These are phyloP conservation scores for Cyanoderma ruficeps DNA, from an alignment of 2,113 vertebrate genomes.

Conservation along the genomic window DNA sequence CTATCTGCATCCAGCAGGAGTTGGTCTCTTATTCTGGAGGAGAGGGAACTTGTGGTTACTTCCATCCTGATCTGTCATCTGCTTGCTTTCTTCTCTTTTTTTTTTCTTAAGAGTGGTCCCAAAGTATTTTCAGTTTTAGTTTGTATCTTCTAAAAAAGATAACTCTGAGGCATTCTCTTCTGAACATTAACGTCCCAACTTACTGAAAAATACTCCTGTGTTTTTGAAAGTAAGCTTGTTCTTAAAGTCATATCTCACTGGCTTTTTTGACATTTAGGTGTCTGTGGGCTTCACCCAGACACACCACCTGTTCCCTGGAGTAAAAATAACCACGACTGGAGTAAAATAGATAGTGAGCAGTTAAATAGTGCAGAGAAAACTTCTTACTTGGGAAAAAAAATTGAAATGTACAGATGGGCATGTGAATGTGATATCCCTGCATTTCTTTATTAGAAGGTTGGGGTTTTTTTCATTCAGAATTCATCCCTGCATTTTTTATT, in stretches of 20 bases:
- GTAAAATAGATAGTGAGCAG: neutral
- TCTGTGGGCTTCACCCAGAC: neutral
- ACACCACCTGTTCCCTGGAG: neutral
- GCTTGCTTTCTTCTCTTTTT: neutral
- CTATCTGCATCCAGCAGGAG: neutral
- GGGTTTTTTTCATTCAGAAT: neutral
- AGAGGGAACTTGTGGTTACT: neutral
- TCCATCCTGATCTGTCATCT: neutral
- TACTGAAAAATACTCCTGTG: neutral
- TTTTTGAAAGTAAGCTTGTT: neutral
- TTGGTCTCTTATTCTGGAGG: neutral
- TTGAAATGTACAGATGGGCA: neutral
- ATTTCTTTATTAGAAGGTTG: neutral
- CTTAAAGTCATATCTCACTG: neutral
- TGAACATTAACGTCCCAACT: neutral
- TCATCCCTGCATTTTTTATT: neutral
- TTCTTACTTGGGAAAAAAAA: neutral
- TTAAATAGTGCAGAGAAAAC: neutral
- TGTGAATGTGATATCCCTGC: neutral
- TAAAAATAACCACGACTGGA: slow-evolving; percentile 8
- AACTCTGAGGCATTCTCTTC: neutral
- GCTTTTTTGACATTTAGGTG: neutral
- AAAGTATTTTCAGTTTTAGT: neutral
- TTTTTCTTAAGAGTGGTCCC: neutral
- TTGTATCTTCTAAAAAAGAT: neutral